Conservation (phyloP, 2,888 invertebrate genomes). For the Phymatocera aterrima region DNA sequence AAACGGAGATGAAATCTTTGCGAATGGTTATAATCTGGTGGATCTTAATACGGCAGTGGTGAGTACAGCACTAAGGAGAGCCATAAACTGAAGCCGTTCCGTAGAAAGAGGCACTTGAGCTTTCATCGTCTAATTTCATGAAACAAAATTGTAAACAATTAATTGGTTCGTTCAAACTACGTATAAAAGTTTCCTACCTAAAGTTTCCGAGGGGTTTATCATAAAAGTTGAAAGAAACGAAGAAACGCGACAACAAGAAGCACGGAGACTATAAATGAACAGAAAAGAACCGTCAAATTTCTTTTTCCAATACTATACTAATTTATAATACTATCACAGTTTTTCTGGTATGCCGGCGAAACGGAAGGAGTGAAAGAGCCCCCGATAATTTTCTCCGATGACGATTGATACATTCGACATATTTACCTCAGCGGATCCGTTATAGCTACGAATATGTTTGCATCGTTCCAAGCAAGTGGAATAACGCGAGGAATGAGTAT, state of each 20-base stretch:
- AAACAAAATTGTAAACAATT: not conserved
- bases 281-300: too few relatives aligned
- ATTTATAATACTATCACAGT: too few relatives aligned
- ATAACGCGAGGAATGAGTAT: not conserved
- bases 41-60: slow-evolving; percentile 53
- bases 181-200: too few relatives aligned
- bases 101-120: slow-evolving; percentile 28
- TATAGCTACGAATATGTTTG: not conserved
- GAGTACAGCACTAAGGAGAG: slow-evolving; percentile 21
- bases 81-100: slow-evolving; percentile 49
- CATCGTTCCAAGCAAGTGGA: not conserved
- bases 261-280: not conserved
- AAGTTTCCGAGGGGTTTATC: too few relatives aligned
- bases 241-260: too few relatives aligned
- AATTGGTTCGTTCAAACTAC: slow-evolving; percentile 16
- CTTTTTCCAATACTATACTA: too few relatives aligned
- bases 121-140: slow-evolving; percentile 16
- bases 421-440: not conserved
- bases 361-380: not conserved
- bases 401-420: not conserved
- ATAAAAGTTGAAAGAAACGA: too few relatives aligned
- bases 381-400: not conserved
- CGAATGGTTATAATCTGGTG: slow-evolving; percentile 54
- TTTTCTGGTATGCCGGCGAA: not conserved
- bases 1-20: slow-evolving; percentile 42